phyloP scores from a whole-genome alignment of 92 coral and sea anemone species.

The Siderastrea radians region DNA sequence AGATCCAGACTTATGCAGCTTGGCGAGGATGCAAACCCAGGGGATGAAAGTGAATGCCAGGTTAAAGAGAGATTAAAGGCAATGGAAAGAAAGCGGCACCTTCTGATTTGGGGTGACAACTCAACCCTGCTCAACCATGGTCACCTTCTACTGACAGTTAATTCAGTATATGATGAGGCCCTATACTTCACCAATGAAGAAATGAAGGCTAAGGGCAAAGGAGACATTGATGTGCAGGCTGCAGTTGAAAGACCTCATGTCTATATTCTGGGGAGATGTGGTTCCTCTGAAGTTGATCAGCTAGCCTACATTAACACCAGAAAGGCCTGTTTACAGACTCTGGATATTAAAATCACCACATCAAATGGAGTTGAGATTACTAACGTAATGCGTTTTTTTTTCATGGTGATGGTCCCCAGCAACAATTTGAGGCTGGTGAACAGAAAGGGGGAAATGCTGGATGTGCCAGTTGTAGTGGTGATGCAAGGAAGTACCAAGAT shows the following conservation, averaged over 20 bases:
- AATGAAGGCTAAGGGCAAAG: background rate
- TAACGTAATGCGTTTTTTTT: slow-evolving; percentile 62
- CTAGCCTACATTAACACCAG: slow-evolving; percentile 11
- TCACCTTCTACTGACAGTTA: slow-evolving; percentile 16
- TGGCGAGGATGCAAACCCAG: slow-evolving; percentile 29
- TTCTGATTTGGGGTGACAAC: slow-evolving; percentile 55
- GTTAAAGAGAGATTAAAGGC: too few relatives aligned
- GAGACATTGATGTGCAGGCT: slow-evolving; percentile 57
- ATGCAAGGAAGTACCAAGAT: slow-evolving; percentile 47
- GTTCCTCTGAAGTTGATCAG: slow-evolving; percentile 46
- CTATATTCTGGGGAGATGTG: slow-evolving; percentile 43
- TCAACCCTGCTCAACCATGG: slow-evolving; percentile 67
- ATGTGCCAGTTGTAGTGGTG: slow-evolving; percentile 52
- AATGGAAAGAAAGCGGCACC: slow-evolving; percentile 6
- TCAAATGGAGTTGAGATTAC: slow-evolving; percentile 42
- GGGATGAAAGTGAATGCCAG: slow-evolving; percentile 27
- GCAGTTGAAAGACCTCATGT: slow-evolving; percentile 24
- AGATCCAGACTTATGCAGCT: slow-evolving; percentile 6
- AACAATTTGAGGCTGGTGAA: slow-evolving; percentile 56
- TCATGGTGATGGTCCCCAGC: slow-evolving; percentile 72
- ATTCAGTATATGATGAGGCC: too few relatives aligned
- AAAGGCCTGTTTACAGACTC: slow-evolving; percentile 21
- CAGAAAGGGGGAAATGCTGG: slow-evolving; percentile 68
- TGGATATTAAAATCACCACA: background rate
- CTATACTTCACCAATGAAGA: too few relatives aligned